These are phyloP conservation scores for Melanotaenia trifasciata DNA, from an alignment of 2,797 vertebrate genomes.

Conservation along the genomic window DNA sequence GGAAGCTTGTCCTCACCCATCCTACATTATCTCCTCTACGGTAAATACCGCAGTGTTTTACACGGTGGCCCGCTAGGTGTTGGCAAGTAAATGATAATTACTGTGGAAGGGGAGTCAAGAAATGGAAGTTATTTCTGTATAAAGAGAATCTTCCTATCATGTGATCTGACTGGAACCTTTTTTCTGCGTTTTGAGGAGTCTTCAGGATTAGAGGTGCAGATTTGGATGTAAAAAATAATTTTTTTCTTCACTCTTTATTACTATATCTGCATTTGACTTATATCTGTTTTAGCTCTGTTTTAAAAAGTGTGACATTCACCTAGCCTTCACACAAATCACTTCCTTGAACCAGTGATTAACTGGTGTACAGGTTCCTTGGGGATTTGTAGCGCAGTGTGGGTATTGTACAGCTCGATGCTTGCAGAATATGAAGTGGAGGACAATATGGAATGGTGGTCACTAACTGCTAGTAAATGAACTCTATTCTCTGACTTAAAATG, in stretches of 20 bases:
- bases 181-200: constrained; percentile 34
- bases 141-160: constrained; percentile 1
- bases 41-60: constrained; percentile 58
- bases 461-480: constrained; percentile 28
- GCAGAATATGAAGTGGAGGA: constrained; percentile 51
- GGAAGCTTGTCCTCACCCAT: constrained; percentile 41
- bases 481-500: constrained; percentile 42
- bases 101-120: constrained; percentile 9
- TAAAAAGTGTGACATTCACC: constrained; percentile 26
- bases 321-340: constrained; percentile 29
- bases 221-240: not conserved
- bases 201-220: constrained; percentile 26
- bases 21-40: constrained; percentile 35
- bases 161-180: constrained; percentile 21
- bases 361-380: constrained; percentile 21
- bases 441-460: constrained; percentile 18
- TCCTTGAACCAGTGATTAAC: constrained; percentile 53
- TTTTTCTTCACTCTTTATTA: not conserved
- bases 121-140: constrained; percentile 14
- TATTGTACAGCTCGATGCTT: constrained; percentile 16
- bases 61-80: constrained; percentile 5
- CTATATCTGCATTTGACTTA: constrained; percentile 2
- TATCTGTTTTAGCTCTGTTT: not conserved
- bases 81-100: constrained; percentile 29
- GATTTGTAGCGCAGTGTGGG: constrained; percentile 16